Evolutionary conservation across 2,888 invertebrate species (phyloP).

Genomic region (Formica aserva): DNA sequence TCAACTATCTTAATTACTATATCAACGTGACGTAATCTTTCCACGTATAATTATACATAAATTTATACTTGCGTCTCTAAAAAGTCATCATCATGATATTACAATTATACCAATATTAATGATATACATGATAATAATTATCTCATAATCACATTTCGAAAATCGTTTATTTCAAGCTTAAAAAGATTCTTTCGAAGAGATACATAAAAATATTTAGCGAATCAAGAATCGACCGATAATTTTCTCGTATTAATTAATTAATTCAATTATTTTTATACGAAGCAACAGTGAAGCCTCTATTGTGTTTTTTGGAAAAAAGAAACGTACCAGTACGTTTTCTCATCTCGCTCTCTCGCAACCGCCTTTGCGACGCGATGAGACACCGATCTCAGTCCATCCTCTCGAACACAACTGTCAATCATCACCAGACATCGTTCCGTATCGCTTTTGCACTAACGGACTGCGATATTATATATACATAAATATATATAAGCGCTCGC

Average conservation of each 20-base stretch:
- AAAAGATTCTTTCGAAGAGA: not conserved
- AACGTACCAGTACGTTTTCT: conserved; percentile 81
- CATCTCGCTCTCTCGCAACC: conserved; percentile 1
- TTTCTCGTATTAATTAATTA: not conserved
- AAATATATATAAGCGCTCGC: not conserved
- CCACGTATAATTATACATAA: not conserved
- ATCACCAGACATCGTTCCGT: conserved; percentile 84
- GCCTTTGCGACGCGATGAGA: not conserved
- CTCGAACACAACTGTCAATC: conserved; percentile 49
- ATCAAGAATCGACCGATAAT: not conserved
- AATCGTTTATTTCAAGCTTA: not conserved
- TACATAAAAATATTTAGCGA: not conserved
- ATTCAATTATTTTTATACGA: not conserved
- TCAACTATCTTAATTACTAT: conserved; percentile 13
- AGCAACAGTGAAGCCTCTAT: not conserved
- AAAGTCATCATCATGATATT: not conserved
- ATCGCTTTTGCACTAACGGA: conserved; percentile 85
- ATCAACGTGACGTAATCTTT: not conserved
- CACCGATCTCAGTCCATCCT: not conserved
- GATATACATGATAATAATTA: not conserved
- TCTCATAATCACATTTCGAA: not conserved
- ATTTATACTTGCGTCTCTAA: not conserved
- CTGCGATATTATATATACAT: conserved; percentile 62
- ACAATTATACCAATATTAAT: not conserved
- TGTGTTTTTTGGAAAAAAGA: not conserved